These are phyloP conservation scores for Psephotus haematonotus DNA, from an alignment of 2,113 vertebrate species.

Conservation along the genomic window DNA sequence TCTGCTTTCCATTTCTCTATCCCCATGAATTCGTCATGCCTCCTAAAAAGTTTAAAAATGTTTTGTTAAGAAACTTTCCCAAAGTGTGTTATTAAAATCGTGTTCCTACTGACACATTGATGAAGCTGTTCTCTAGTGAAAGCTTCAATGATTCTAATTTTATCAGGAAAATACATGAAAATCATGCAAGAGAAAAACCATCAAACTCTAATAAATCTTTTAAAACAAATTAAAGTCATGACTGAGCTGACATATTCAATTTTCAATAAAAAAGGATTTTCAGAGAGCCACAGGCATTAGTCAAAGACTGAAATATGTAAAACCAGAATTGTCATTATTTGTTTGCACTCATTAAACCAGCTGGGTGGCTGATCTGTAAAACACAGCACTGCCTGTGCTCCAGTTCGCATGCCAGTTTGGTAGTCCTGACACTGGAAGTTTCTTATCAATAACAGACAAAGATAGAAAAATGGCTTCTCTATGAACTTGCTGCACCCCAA, in stretches of 20 bases:
- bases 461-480: background rate
- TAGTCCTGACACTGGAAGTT: fast-evolving
- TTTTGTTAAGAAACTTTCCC: conserved; percentile 8
- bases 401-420: background rate
- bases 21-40: background rate
- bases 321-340: conserved; percentile 11
- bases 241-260: conserved; percentile 48
- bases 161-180: conserved; percentile 42
- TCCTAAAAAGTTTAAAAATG: background rate
- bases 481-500: background rate
- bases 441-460: background rate
- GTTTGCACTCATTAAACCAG: conserved; percentile 38
- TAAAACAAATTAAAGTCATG: conserved; percentile 65
- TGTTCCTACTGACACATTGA: conserved; percentile 31
- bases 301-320: conserved; percentile 35
- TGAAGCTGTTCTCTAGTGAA: conserved; percentile 37
- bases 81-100: background rate
- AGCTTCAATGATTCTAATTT: conserved; percentile 63
- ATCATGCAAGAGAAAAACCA: conserved; percentile 11
- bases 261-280: conserved; percentile 46
- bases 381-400: background rate
- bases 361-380: background rate
- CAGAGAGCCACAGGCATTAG: conserved; percentile 3
- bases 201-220: conserved; percentile 67
- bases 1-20: background rate